phyloP scores from a whole-genome alignment of 2,888 invertebrate species.

The Tachystola acroxantha region DNA sequence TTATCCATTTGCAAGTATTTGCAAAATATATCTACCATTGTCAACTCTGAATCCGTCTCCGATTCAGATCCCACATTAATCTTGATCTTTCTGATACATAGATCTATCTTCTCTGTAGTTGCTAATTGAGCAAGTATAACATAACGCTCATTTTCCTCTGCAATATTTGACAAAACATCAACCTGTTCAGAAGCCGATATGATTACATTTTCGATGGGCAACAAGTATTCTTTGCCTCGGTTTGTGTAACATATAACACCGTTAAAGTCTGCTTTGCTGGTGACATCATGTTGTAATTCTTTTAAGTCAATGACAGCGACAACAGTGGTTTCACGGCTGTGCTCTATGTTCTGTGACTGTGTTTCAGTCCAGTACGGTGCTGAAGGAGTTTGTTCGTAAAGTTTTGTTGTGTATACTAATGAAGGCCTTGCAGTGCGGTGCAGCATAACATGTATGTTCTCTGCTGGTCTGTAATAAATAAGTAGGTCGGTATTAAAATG shows the following conservation, averaged over 20 bases:
- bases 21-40: constrained; percentile 33
- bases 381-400: constrained; percentile 30
- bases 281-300: constrained; percentile 36
- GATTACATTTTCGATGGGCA: constrained; percentile 44
- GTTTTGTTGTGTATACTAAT: constrained; percentile 44
- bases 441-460: constrained; percentile 41
- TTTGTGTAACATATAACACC: constrained; percentile 41
- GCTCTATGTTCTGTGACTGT: constrained; percentile 19
- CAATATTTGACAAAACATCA: constrained; percentile 37
- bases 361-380: constrained; percentile 43
- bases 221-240: constrained; percentile 27
- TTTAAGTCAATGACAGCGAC: constrained; percentile 36
- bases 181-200: constrained; percentile 39
- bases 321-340: constrained; percentile 26
- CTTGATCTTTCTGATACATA: constrained; percentile 38
- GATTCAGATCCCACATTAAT: constrained; percentile 16
- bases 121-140: constrained; percentile 37
- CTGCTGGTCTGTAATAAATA: constrained; percentile 39
- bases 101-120: constrained; percentile 37
- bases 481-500: too few species aligned
- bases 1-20: constrained; percentile 44
- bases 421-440: constrained; percentile 30
- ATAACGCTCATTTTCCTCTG: constrained; percentile 11
- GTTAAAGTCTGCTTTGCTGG: constrained; percentile 39
- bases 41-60: constrained; percentile 17